These are phyloP conservation scores for Furcifer pardalis DNA, from an alignment of 2,797 vertebrate genomes.

Conservation along the genomic window DNA sequence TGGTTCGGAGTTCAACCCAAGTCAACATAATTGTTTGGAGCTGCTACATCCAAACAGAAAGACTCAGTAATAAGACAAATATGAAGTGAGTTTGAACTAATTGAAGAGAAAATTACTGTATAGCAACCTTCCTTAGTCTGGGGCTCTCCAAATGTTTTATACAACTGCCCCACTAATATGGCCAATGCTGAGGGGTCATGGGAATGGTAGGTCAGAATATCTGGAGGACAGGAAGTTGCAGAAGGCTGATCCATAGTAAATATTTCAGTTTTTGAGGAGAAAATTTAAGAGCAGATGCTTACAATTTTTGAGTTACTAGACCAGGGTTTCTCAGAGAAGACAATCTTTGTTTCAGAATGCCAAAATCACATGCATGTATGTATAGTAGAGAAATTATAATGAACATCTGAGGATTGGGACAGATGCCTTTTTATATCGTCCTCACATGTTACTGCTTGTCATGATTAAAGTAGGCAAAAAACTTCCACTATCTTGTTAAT, in stretches of 20 bases:
- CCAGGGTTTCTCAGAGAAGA: neutral
- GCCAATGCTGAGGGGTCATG: neutral
- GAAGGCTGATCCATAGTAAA: neutral
- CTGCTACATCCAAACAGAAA: too few relatives aligned
- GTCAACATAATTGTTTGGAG: too few relatives aligned
- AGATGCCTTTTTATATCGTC: neutral
- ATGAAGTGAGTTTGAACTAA: neutral
- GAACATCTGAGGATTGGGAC: neutral
- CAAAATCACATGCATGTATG: neutral
- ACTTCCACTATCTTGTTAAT: neutral
- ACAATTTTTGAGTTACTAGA: neutral
- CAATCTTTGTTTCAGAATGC: neutral
- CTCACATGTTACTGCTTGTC: slow-evolving; percentile 21
- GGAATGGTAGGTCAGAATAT: neutral
- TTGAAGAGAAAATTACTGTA: neutral
- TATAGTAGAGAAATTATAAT: neutral
- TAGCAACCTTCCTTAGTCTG: neutral
- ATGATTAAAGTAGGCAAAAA: neutral
- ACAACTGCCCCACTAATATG: neutral
- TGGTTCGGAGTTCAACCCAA: too few relatives aligned
- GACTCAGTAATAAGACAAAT: too few relatives aligned
- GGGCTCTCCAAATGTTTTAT: neutral
- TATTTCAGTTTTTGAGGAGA: neutral
- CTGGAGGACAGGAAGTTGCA: neutral
- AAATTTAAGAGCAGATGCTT: neutral